Percentiles rank a stretch among this genome's conserved stretches.
Evolutionary conservation across 2,888 invertebrate species (phyloP).

Genomic region (Parnassius apollo): DNA sequence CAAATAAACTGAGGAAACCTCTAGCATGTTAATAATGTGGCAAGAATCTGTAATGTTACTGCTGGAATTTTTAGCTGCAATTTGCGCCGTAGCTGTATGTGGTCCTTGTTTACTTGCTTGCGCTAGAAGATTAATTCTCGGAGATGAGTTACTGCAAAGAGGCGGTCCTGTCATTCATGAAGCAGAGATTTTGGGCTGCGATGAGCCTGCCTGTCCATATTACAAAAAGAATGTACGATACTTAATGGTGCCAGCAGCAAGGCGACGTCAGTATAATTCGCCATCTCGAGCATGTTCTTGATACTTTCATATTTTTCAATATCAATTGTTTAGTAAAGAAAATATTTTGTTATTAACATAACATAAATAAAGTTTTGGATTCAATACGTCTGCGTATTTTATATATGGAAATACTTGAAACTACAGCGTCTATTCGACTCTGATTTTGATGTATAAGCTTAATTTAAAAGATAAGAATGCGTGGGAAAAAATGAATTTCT

Average conservation of each 20-base stretch:
- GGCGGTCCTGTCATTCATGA: slow-evolving; percentile 48
- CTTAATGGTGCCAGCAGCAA: slow-evolving; percentile 63
- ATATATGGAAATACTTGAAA: slow-evolving; percentile 14
- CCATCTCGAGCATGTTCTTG: slow-evolving; percentile 46
- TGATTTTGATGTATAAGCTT: too few species aligned
- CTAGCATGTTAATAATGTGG: slow-evolving; percentile 45
- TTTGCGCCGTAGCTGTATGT: slow-evolving; percentile 70
- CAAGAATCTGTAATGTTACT: slow-evolving; percentile 62
- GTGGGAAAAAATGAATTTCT: too few species aligned
- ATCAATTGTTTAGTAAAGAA: slow-evolving; percentile 12
- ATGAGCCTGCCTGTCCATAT: slow-evolving; percentile 71
- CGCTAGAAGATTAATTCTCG: slow-evolving; percentile 57
- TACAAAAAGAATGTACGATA: slow-evolving; percentile 68
- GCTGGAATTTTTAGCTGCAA: slow-evolving; percentile 62
- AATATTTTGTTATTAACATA: not conserved
- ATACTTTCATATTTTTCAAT: slow-evolving; percentile 19
- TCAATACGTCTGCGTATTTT: slow-evolving; percentile 9
- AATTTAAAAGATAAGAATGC: too few species aligned
- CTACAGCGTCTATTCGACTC: too few species aligned
- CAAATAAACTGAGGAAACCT: not conserved
- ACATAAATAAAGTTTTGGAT: too few species aligned
- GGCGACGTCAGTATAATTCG: slow-evolving; percentile 51
- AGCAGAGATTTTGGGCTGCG: slow-evolving; percentile 66
- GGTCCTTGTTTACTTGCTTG: slow-evolving; percentile 68
- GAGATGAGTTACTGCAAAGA: slow-evolving; percentile 57